Base-by-base conservation (phyloP, 2,113 vertebrate genomes). In the Petrocephalus zakoni region DNA sequence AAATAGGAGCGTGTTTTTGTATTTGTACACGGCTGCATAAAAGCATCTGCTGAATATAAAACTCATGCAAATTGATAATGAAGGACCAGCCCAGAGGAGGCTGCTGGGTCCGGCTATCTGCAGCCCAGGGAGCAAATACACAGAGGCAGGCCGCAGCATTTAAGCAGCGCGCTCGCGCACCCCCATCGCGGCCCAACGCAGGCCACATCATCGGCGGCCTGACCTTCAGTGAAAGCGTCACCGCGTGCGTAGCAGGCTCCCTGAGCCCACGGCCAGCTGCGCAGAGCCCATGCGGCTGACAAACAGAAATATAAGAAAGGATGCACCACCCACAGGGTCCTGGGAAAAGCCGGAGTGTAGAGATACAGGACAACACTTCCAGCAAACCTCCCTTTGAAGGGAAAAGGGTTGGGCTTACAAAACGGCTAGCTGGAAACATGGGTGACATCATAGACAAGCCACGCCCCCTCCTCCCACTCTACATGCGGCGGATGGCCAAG, bases 391-490 rank as follows among this genome's bases (percentile, higher is more conserved):
- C 34, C 78, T 47, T 49, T 42, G 34, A 78, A 78, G 78, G 19
- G 15, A 37, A 42, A 47, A 3, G 34, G 78, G 42, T 3, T 15
- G 34, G 19, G 34, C 2, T 82, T 82, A 47, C 6, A 2, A 46
- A 37, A 42, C 7, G 34, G 8, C 13, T 8, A 11, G 19, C 11
- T 11, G 42, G 42, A 29, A 46, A 29, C 42, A 10, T 4, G 9
- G n/a, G 17, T 19, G 22, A 21, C 49, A 51, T 21, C 34, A 64
- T 19, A 56, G 91, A 91, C 86, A 91, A 90, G 49, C 68, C 88
- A 89, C 89, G 88, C 90, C 86, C 92, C 90, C 91, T 91, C 85
- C 51, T 89, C 72, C 68, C 58, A 61, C 58, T 25, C 25, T 9
- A 25, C 29, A 17, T 34, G 68, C 5, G 13, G 6, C 5, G 1